Evolutionary conservation across 2,888 invertebrate species (phyloP), one percentile per base, ranked within the genome.

Genomic region (Agrochola litura): DNA sequence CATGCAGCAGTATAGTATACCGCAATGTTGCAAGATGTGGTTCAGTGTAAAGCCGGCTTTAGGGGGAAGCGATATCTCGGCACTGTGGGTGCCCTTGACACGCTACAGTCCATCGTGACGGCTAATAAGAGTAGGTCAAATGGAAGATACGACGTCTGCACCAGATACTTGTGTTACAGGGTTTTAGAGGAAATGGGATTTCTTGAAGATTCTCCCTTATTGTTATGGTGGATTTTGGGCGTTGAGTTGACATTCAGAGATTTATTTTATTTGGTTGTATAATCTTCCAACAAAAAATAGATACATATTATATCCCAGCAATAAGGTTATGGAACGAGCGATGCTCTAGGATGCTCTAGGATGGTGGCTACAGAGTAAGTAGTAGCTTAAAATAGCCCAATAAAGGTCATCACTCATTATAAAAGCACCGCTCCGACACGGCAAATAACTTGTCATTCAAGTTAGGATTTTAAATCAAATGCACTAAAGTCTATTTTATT

Each of bases 51-150:
- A 58, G 8, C n/a, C 22, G 19, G 41, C 58, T 30, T 79, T 56
- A 66, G 10, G 1, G n/a, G 67, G 43, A 64, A 43, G 22, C 14
- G 71, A 58, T 54, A 63, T 76, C 65, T 66, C 58, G 64, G 25
- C 52, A 65, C 58, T 52, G 25, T 68, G 56, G 14, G 25, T 60
- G 78, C 37, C 86, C 86, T 83, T 86, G 86, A 80, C 87, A 78
- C 67, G 74, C 65, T 76, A 76, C 58, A 66, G 77, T 76, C 73
- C 77, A 80, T 58, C 65, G 58, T 66, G 63, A 70, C 37, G 41
- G 65, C 56, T 76, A 76, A 68, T 77, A 82, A 63, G 83, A 86
- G 77, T 83, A 86, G 86, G 83, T 86, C 88, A 87, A 77, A 83
- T 73, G 78, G 74, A 79, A 83, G 76, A 82, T 79, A 78, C 56